A percentile compares a stretch with the other conserved stretches of the same genome.
phyloP scores from a whole-genome alignment of 2,797 vertebrate species.

The Cephalopachus bancanus region DNA sequence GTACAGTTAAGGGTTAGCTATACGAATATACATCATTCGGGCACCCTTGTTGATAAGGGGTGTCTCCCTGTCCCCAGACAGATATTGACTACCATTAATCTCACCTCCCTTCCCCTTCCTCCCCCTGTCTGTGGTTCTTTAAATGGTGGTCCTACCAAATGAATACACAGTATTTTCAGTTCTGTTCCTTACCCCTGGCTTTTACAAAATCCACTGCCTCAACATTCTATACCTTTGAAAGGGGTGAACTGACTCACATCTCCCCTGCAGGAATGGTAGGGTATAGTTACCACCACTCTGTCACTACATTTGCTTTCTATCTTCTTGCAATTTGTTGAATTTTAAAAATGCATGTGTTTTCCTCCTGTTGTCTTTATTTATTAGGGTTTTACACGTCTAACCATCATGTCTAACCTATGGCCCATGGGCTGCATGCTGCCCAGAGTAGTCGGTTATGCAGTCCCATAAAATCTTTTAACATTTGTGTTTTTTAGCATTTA shows the following conservation, averaged over 20 bases:
- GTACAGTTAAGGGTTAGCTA: no score
- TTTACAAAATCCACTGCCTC: not conserved
- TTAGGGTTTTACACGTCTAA: not conserved
- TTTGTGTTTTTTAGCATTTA: no score
- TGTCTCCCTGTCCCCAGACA: no score
- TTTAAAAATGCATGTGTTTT: not conserved
- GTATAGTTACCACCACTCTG: fast-evolving
- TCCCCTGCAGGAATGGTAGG: not conserved
- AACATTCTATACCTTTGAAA: not conserved
- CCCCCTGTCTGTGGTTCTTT: no score
- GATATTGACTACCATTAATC: no score
- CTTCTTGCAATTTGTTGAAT: not conserved
- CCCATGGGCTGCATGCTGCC: no score
- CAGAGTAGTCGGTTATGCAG: no score
- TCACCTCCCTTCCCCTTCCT: no score
- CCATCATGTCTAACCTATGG: no score
- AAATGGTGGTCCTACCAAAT: not conserved
- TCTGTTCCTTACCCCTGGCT: not conserved
- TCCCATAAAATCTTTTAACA: no score
- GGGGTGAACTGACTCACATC: not conserved
- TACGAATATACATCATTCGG: no score
- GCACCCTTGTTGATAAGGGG: no score
- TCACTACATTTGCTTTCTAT: not conserved
- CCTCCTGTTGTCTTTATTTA: not conserved
- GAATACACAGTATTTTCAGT: not conserved